Evolutionary conservation across 1,140 invertebrate genomes (phyloP), one percentile per base, ranked within the genome.

Genomic region (Drosophila nebulosa): DNA sequence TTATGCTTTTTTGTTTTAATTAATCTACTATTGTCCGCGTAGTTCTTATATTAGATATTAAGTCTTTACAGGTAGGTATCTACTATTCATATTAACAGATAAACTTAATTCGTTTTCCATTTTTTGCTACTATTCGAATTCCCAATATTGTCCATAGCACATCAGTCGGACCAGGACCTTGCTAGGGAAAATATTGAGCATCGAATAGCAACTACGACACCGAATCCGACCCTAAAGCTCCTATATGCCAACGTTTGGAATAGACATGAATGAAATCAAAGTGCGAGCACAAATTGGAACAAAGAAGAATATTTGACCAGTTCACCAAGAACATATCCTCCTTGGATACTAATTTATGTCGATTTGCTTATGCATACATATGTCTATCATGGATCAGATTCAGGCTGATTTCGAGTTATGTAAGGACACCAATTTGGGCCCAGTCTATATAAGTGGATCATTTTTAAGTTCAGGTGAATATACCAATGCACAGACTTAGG

Each of bases 21-120:
- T 69, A 18, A 9, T 69, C 56, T 61, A 74, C 64, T 74, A 74
- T 74, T 74, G 67, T 74, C 71, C 39, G 24, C 22, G 50, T 30
- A 50, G 50, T 10, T 57, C 21, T 24, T 16, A 62, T 56, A 30
- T 56, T 9, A 63, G 30, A 56, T 57, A 21, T 27, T 36, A 53
- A 53, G 51, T 53, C 51, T 27, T 53, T 26, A 46, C 51, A 26
- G 51, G 26, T 26, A 26, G 51, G 26, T 26, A 26, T 24, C 26
- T 1, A 24, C 26, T 53, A 27, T 53, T 27, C 14, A 24, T 26
- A 53, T 26, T 26, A 26, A 53, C 16, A 46, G 16, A 46, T 21
- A 46, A 46, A 7, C 39, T n/a, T 46, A 16, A 7, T 21, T 5
- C 7, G 16, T 46, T 46, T 46, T 10, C 16, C 2, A 42, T 18